Base-by-base conservation (phyloP, 1,140 invertebrate species). In the Palaemon carinicauda region DNA sequence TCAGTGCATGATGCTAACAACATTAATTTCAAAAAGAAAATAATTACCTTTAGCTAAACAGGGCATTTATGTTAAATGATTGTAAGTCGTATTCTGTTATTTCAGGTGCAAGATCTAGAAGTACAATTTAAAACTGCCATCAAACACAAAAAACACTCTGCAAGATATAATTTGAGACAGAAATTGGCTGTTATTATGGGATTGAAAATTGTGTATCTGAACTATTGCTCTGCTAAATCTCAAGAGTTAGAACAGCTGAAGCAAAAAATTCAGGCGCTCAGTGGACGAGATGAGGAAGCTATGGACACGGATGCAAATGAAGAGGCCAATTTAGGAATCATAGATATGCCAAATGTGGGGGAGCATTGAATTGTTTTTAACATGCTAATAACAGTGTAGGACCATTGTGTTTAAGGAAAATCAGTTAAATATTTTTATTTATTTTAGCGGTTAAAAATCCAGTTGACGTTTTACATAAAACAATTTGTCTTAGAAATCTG, bases 251-350 rank as follows among this genome's bases (percentile, higher is more conserved):
- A 87, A 77, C 50, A 74, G 5, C 81, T 87, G 17, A 87, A 75
- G 31, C 71, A 81, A 19, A 87, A 75, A 65, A 69, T 87, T 17
- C 71, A 51, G 3, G 27, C 71, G 4, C 52, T 82, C 10, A 77
- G 31, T 65, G 85, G 41, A 24, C 71, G 80, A 17, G 71, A 78
- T 19, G 80, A 87, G 17, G 84, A 86, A 52, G 84, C 84, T 0
- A 86, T 86, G 84, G 84, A 86, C 50, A 85, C 79, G 10, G 84
- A 87, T n/a, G 52, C 84, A 19, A 85, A 85, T 79, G 84, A 87
- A 31, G 82, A 85, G 21, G 56, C 82, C 15, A 83, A 53, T 24
- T 56, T 75, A 14, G n/a, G 71, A n/a, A 75, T 83, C 3, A 24
- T 83, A 14, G 82, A 83, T 15, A 83, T 83, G 82, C 75, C 74